phyloP scores from a whole-genome alignment of 2,888 invertebrate genomes.

The Xestobium rufovillosum region DNA sequence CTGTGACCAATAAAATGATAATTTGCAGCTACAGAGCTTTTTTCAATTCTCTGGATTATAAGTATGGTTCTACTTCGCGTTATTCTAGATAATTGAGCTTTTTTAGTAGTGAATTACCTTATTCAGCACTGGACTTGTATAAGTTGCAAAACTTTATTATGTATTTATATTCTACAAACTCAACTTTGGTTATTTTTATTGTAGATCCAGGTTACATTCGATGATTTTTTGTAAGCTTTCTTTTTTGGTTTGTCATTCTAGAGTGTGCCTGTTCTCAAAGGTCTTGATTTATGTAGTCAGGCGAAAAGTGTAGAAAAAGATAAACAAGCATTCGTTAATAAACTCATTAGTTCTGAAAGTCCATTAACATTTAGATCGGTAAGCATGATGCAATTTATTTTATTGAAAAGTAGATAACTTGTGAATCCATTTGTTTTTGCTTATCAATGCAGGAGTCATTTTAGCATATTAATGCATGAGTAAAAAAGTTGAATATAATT shows the following conservation, averaged over 20 bases:
- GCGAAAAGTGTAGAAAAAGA: slow-evolving; percentile 32
- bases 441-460: slow-evolving; percentile 6
- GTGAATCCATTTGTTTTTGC: slow-evolving; percentile 4
- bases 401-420: slow-evolving; percentile 6
- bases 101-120: too few relatives aligned
- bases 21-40: too few relatives aligned
- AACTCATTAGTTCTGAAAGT: slow-evolving; percentile 32
- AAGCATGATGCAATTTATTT: slow-evolving; percentile 34
- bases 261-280: slow-evolving; percentile 36
- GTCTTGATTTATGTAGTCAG: slow-evolving; percentile 36
- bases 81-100: too few relatives aligned
- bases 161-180: too few relatives aligned
- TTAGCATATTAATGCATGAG: background rate
- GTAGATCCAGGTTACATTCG: too few relatives aligned
- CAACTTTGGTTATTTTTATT: too few relatives aligned
- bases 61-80: too few relatives aligned
- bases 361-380: slow-evolving; percentile 38
- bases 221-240: too few relatives aligned
- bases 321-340: slow-evolving; percentile 36
- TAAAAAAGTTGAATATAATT: slow-evolving; percentile 3
- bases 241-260: slow-evolving; percentile 27
- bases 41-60: too few relatives aligned
- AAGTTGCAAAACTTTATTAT: too few relatives aligned
- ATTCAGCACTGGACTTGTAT: too few relatives aligned
- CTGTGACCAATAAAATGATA: too few relatives aligned